Evolutionary conservation across 2,797 vertebrate species (phyloP).

Genomic region (Capromys pilorides): DNA sequence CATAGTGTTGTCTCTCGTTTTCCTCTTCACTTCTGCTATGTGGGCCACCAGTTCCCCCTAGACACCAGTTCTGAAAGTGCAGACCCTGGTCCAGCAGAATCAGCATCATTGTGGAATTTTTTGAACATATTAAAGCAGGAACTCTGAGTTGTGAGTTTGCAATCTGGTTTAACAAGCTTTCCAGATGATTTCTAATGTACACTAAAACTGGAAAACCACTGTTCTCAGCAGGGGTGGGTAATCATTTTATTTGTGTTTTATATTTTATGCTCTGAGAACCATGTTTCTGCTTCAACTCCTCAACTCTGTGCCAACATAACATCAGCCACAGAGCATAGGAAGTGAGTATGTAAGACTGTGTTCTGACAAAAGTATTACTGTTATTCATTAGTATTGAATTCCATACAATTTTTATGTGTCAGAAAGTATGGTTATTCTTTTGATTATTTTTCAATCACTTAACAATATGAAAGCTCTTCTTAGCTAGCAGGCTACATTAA

Average conservation of each 20-base stretch:
- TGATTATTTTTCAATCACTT: background rate
- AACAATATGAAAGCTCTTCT: background rate
- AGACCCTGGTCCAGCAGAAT: no score
- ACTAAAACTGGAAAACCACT: background rate
- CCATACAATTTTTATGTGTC: background rate
- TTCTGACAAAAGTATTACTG: background rate
- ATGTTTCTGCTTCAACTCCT: background rate
- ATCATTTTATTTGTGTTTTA: background rate
- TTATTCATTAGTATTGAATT: background rate
- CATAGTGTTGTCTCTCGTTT: background rate
- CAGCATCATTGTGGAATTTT: background rate
- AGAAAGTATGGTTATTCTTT: constrained; percentile 2
- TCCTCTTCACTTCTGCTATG: background rate
- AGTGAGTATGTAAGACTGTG: background rate
- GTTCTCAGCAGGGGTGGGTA: background rate
- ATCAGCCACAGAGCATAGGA: background rate
- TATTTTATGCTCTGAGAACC: background rate
- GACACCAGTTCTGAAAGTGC: background rate
- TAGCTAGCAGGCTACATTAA: background rate
- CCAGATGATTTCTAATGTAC: background rate
- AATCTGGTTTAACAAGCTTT: background rate
- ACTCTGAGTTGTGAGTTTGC: background rate
- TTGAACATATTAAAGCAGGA: background rate
- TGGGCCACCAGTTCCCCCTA: background rate
- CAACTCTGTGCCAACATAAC: background rate